phyloP scores from a whole-genome alignment of 1,140 invertebrate species.

The Meloidogyne chitwoodi region DNA sequence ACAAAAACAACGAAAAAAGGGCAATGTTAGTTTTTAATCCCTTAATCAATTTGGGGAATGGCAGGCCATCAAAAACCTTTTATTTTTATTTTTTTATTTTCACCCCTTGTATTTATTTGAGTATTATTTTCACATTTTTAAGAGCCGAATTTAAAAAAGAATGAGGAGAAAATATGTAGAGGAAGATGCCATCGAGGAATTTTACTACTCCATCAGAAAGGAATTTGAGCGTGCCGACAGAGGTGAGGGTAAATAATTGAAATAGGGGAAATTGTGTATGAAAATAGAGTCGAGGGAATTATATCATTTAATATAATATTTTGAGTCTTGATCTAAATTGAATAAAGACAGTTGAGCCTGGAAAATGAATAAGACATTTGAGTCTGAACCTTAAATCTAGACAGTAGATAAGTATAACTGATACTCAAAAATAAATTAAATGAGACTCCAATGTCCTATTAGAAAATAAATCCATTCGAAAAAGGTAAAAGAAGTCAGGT shows the following conservation, averaged over 20 bases:
- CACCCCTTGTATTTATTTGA: neutral
- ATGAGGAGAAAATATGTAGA: neutral
- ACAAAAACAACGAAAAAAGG: neutral
- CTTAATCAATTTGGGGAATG: neutral
- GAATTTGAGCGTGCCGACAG: neutral
- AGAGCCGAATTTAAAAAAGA: neutral
- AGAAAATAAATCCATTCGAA: no score
- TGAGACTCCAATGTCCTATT: no score
- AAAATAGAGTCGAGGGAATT: no score
- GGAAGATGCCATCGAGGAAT: neutral
- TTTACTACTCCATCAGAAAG: neutral
- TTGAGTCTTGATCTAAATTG: no score
- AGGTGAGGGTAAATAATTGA: neutral
- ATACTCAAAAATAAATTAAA: no score
- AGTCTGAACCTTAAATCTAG: no score
- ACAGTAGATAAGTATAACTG: no score
- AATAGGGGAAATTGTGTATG: neutral
- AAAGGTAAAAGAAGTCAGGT: no score
- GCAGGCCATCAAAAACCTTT: neutral
- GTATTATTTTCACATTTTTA: neutral
- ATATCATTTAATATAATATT: no score
- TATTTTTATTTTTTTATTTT: neutral
- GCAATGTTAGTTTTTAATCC: neutral
- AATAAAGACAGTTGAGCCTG: no score
- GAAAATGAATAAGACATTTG: neutral